Conservation (phyloP, 2,797 vertebrate species). For the Pangasius mekongensis region DNA sequence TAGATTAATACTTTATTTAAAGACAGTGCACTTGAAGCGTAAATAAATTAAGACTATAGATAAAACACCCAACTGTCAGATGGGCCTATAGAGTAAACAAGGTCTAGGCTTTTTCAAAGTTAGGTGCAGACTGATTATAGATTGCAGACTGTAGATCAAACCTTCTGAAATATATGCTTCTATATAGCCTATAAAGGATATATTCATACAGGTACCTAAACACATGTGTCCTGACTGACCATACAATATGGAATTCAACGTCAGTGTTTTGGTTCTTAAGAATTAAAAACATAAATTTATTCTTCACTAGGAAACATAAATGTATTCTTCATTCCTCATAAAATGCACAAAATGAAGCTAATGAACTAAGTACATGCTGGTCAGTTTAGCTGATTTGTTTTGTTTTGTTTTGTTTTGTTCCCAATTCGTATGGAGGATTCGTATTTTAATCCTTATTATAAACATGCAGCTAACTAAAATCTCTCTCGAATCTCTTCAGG, state of each 20-base stretch:
- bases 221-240: background rate
- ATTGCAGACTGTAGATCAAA: background rate
- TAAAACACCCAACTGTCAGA: background rate
- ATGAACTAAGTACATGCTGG: background rate
- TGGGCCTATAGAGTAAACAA: background rate
- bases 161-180: background rate
- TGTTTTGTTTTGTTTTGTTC: background rate
- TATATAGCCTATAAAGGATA: background rate
- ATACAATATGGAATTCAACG: background rate
- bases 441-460: background rate
- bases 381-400: background rate
- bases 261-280: background rate
- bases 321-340: background rate
- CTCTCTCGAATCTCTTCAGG: background rate
- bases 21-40: background rate
- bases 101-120: background rate
- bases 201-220: background rate
- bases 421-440: background rate
- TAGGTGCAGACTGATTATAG: background rate
- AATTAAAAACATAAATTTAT: background rate
- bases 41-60: background rate
- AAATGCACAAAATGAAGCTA: background rate
- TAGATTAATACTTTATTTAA: constrained; percentile 1
- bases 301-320: background rate
- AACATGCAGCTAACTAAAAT: background rate